A percentile compares a stretch with the other conserved stretches of the same genome.
These are phyloP conservation scores for Neodon shergylaensis DNA, from an alignment of 2,113 vertebrate genomes.

Conservation along the genomic window DNA sequence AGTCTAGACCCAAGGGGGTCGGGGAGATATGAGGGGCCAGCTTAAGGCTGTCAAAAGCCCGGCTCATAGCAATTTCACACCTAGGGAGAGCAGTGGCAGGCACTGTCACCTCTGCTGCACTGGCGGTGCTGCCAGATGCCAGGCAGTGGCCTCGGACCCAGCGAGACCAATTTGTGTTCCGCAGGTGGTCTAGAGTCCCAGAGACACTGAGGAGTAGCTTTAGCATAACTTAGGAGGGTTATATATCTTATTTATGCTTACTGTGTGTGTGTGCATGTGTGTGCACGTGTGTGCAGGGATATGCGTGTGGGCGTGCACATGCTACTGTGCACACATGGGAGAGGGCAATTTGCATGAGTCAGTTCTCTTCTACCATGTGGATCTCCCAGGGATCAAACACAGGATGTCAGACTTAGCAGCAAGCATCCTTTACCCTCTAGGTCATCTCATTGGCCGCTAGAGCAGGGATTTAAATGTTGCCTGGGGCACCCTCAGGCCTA, in stretches of 20 bases:
- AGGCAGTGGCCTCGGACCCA: neutral
- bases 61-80: rapidly evolving
- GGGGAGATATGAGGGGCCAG: neutral
- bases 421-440: neutral
- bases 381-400: neutral
- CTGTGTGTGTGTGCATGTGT: neutral
- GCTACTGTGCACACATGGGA: neutral
- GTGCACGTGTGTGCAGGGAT: neutral
- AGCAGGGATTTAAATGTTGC: neutral
- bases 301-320: no score
- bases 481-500: no score
- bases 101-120: neutral
- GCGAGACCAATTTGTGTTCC: neutral
- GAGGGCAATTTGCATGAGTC: neutral
- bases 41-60: neutral
- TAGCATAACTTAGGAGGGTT: rapidly evolving
- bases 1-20: neutral
- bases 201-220: neutral
- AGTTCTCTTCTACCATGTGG: neutral
- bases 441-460: no score
- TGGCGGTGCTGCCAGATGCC: rapidly evolving
- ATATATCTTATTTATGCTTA: neutral
- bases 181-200: rapidly evolving
- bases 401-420: neutral
- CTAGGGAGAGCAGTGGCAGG: neutral